These are phyloP conservation scores for Tupaia tana DNA, from an alignment of 2,113 vertebrate species.

Conservation along the genomic window DNA sequence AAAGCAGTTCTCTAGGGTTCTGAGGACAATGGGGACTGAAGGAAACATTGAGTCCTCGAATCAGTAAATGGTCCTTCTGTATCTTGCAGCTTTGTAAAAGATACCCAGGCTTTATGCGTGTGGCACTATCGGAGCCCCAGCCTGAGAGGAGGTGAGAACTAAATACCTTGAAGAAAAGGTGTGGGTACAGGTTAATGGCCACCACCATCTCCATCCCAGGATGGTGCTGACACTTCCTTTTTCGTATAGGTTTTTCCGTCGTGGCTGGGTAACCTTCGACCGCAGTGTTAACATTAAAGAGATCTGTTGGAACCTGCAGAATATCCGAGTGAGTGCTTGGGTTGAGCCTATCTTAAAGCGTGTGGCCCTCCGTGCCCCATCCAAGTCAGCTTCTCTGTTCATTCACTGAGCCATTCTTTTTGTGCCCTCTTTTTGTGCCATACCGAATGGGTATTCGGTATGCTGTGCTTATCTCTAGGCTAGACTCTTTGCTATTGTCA, in stretches of 20 bases:
- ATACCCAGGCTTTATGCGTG: conserved; percentile 94
- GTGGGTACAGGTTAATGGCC: neutral
- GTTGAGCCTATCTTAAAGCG: neutral
- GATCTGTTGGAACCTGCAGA: conserved; percentile 96
- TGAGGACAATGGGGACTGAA: neutral
- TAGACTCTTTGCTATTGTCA: neutral
- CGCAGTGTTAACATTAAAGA: conserved; percentile 95
- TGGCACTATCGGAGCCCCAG: conserved; percentile 94
- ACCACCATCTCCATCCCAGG: neutral
- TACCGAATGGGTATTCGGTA: too few species aligned
- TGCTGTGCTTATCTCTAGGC: neutral
- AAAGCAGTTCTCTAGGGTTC: neutral
- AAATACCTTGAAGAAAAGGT: neutral
- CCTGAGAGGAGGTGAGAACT: conserved; percentile 91
- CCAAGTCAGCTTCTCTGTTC: neutral
- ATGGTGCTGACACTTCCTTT: neutral
- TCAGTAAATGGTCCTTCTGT: neutral
- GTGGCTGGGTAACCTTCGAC: conserved; percentile 95
- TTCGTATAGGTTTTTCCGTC: conserved; percentile 91
- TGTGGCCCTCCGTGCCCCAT: neutral
- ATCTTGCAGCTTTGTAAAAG: conserved; percentile 90
- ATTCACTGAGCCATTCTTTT: neutral
- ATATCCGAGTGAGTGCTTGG: conserved; percentile 90
- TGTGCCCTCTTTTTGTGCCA: too few species aligned
- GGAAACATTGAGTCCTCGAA: neutral